A percentile compares a stretch with the other conserved stretches of the same genome.
Conservation (phyloP, 2,113 vertebrate genomes). For the Spizaetus ornatus region DNA sequence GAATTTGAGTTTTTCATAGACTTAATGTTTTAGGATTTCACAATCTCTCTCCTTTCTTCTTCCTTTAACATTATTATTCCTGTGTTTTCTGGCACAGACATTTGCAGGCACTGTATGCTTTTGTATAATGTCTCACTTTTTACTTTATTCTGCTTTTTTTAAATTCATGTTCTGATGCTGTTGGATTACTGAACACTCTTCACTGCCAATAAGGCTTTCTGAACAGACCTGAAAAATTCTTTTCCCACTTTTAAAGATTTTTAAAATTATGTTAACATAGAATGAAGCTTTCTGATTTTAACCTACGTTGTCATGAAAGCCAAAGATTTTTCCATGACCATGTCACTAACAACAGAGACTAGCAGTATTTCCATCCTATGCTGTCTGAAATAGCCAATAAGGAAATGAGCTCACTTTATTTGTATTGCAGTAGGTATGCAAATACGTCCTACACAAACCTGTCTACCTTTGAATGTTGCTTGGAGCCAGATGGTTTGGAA, state of each 20-base stretch:
- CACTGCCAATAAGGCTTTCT: neutral
- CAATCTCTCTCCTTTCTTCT: neutral
- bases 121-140: neutral
- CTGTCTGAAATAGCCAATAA: conserved; percentile 84
- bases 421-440: neutral
- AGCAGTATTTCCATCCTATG: conserved; percentile 82
- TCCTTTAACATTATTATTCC: neutral
- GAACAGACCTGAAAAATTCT: neutral
- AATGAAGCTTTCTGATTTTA: neutral
- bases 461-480: neutral
- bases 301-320: conserved; percentile 82
- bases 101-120: neutral
- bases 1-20: neutral
- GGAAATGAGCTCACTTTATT: neutral
- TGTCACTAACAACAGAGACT: conserved; percentile 83
- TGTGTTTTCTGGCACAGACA: neutral
- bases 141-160: neutral
- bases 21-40: neutral
- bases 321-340: conserved; percentile 84
- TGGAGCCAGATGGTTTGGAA: conserved; percentile 81
- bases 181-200: neutral
- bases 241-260: neutral
- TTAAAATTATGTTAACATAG: neutral
- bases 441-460: neutral
- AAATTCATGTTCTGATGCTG: neutral